A percentile compares a stretch with the other conserved stretches of the same genome.
phyloP scores from a whole-genome alignment of 2,113 vertebrate species.

The Calypte anna region DNA sequence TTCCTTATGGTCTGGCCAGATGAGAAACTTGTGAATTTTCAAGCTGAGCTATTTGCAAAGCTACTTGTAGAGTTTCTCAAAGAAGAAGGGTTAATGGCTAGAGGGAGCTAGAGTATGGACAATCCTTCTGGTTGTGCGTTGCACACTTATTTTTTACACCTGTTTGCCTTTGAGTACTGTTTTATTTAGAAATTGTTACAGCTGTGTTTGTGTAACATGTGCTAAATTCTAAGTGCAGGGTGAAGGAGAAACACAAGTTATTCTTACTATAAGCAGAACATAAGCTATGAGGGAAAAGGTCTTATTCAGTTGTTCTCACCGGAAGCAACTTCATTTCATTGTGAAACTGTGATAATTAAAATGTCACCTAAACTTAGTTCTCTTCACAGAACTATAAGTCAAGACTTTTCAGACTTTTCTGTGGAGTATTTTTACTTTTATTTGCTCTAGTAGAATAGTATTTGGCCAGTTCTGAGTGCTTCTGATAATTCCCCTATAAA shows the following conservation, averaged over 20 bases:
- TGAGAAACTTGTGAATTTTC: neutral
- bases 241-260: neutral
- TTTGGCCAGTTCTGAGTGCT: neutral
- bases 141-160: neutral
- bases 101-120: conserved; percentile 29
- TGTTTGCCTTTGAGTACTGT: neutral
- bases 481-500: neutral
- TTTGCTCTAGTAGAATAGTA: neutral
- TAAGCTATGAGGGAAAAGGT: neutral
- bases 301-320: neutral
- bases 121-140: neutral
- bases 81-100: conserved; percentile 25
- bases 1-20: neutral
- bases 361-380: neutral
- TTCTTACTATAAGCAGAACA: neutral
- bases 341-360: neutral
- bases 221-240: neutral
- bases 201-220: neutral
- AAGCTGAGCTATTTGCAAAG: neutral
- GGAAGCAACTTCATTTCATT: neutral
- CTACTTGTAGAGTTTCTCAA: neutral
- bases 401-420: neutral
- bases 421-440: neutral
- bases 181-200: neutral
- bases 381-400: neutral